phyloP scores from a whole-genome alignment of 1,140 invertebrate genomes.

The Bombus waltoni region DNA sequence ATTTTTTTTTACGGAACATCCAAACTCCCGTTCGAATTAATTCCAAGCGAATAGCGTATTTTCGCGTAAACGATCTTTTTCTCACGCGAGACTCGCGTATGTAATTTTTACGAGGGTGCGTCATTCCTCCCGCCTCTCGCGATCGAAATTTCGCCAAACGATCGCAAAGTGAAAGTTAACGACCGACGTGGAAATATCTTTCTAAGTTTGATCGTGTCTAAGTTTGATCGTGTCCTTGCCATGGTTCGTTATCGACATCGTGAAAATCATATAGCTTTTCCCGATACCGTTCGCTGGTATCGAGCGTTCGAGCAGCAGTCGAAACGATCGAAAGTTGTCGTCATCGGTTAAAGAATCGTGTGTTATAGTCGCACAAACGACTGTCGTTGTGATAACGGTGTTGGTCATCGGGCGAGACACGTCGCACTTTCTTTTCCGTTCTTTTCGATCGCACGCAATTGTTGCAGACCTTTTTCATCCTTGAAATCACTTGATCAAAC shows the following conservation, averaged over 20 bases:
- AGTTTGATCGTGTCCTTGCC: constrained; percentile 26
- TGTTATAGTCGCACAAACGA: background rate
- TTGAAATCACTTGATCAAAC: constrained; percentile 19
- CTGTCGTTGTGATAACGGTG: background rate
- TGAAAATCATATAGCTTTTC: constrained; percentile 33
- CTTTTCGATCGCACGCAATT: background rate
- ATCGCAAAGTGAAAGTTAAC: background rate
- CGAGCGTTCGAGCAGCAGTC: background rate
- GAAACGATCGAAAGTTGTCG: background rate
- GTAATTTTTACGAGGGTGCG: background rate
- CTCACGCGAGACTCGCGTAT: background rate
- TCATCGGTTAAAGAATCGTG: background rate
- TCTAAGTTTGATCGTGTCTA: background rate
- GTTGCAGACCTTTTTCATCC: background rate
- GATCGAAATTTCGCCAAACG: too few species aligned
- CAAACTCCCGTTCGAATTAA: background rate
- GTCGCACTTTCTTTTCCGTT: background rate
- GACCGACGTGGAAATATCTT: constrained; percentile 10
- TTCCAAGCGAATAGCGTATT: background rate
- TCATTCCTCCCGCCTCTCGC: too few species aligned
- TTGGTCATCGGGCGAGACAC: too few species aligned
- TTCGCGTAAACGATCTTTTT: background rate
- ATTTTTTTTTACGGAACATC: background rate
- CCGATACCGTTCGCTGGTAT: background rate
- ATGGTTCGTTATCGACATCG: constrained; percentile 48